Conservation (phyloP, 2,888 invertebrate genomes). For the Trissolcus brochymenae region DNA sequence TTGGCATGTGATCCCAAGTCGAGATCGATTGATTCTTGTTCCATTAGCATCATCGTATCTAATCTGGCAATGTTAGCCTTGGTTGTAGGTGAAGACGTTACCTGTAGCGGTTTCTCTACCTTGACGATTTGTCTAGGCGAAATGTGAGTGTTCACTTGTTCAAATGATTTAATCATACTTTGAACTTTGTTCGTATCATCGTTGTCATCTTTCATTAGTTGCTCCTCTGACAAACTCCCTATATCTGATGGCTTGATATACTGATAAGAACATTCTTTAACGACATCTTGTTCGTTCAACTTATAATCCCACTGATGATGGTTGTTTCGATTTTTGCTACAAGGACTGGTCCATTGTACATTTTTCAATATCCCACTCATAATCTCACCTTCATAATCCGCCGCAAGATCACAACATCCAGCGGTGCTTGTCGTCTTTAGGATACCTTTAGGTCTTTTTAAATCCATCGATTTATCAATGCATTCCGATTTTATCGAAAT, state of each 20-base stretch:
- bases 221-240: constrained; percentile 15
- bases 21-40: constrained; percentile 10
- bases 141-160: constrained; percentile 58
- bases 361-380: constrained; percentile 65
- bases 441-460: constrained; percentile 60
- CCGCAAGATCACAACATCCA: constrained; percentile 49
- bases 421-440: constrained; percentile 62
- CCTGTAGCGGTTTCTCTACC: constrained; percentile 75
- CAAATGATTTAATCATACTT: constrained; percentile 71
- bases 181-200: constrained; percentile 66
- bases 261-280: constrained; percentile 76
- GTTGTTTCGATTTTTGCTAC: constrained; percentile 64
- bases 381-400: constrained; percentile 63
- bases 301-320: constrained; percentile 64
- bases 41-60: constrained; percentile 59
- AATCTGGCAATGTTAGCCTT: constrained; percentile 75
- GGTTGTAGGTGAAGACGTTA: constrained; percentile 72
- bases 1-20: constrained; percentile 63
- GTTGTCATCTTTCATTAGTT: neutral
- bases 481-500: neutral
- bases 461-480: constrained; percentile 12
- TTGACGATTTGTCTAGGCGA: constrained; percentile 66
- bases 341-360: constrained; percentile 68
- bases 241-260: constrained; percentile 65
- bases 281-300: constrained; percentile 72